A percentile compares a stretch with the other conserved stretches of the same genome.
Conservation (phyloP, 2,113 vertebrate species). For the Penelope pileata region DNA sequence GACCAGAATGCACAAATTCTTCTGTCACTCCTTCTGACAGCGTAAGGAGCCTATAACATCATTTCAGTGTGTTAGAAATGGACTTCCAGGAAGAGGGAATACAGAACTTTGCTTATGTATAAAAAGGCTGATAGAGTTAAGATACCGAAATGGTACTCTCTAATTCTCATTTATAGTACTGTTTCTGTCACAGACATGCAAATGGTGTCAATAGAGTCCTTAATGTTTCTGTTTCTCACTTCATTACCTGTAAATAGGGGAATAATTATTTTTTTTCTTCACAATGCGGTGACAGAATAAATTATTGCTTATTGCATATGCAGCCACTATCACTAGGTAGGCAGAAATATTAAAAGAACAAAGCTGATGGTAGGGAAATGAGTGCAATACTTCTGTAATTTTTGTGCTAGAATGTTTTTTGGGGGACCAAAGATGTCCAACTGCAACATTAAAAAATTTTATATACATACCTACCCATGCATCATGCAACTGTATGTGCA, state of each 20-base stretch:
- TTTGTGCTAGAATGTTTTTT: background rate
- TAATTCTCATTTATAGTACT: background rate
- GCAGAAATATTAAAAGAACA: background rate
- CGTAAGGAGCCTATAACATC: background rate
- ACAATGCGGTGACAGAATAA: fast-evolving
- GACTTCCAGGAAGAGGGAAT: background rate
- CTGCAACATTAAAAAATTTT: background rate
- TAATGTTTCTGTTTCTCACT: background rate
- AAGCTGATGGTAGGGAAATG: background rate
- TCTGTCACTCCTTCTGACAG: background rate
- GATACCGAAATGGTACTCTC: background rate
- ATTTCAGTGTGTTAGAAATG: background rate
- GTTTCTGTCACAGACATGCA: background rate
- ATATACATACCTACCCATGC: too few relatives aligned
- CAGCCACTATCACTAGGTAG: background rate
- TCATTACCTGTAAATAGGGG: background rate
- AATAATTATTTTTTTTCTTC: background rate
- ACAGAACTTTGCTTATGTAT: background rate
- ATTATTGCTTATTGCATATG: background rate
- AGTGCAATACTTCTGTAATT: background rate
- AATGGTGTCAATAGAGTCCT: background rate
- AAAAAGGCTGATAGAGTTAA: background rate
- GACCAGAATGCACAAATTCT: background rate
- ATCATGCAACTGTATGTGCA: too few relatives aligned
- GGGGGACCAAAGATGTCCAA: background rate